A percentile compares a stretch with the other conserved stretches of the same genome.
phyloP scores from a whole-genome alignment of 2,797 vertebrate species.

The Naso thynnoides region DNA sequence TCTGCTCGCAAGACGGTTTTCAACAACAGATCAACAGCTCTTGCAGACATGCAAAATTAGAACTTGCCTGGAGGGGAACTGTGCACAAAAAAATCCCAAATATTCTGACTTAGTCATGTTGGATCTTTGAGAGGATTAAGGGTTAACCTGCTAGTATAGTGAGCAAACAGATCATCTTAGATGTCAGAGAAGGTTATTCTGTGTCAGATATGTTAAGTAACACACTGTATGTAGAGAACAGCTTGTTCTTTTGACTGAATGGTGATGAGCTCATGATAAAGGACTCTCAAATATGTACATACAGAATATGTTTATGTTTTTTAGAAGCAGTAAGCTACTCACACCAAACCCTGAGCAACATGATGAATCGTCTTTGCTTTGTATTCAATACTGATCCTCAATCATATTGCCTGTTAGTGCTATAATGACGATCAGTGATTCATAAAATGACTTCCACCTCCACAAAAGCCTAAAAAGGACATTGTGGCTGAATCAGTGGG shows the following conservation, averaged over 20 bases:
- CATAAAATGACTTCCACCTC: slow-evolving; percentile 29
- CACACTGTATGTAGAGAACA: background rate
- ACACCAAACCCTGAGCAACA: slow-evolving; percentile 2
- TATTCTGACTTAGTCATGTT: slow-evolving; percentile 7
- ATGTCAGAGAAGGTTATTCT: slow-evolving; percentile 26
- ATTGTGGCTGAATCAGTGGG: slow-evolving; percentile 29
- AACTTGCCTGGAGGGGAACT: slow-evolving; percentile 18
- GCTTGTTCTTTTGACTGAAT: slow-evolving; percentile 17
- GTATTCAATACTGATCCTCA: slow-evolving; percentile 8
- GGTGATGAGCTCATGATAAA: slow-evolving; percentile 1
- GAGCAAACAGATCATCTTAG: slow-evolving; percentile 35
- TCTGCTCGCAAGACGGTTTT: slow-evolving; percentile 9
- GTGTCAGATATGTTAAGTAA: slow-evolving; percentile 29
- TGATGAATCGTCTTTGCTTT: background rate
- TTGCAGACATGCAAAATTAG: slow-evolving; percentile 19
- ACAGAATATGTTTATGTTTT: background rate
- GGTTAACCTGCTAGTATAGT: slow-evolving; percentile 23
- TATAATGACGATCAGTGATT: slow-evolving; percentile 29
- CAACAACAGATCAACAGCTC: slow-evolving; percentile 30
- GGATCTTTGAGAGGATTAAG: slow-evolving; percentile 21
- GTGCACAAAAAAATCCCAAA: background rate
- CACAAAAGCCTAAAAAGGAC: slow-evolving; percentile 39
- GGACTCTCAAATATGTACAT: slow-evolving; percentile 9
- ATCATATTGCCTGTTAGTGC: background rate
- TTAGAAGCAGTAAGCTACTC: background rate